Evolutionary conservation across 2,113 vertebrate species (phyloP), one percentile per base, ranked within the genome.

Genomic region (Leucopternis melanops): DNA sequence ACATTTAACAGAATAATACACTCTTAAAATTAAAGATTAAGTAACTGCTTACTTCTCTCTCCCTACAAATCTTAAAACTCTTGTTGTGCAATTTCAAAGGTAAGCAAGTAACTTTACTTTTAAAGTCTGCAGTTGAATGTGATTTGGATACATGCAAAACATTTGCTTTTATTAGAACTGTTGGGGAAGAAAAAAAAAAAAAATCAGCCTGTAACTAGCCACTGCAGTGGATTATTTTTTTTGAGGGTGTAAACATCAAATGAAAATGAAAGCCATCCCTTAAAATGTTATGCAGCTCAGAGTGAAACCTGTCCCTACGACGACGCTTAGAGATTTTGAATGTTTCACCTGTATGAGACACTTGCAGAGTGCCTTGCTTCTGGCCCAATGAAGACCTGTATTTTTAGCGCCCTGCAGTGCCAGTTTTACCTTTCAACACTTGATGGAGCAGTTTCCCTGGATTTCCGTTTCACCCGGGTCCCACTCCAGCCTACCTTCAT

Each of bases 401-500:
- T 23, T 71, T 88, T 62, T 9, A 61, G 20, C 0, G 0, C 61
- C 27, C 52, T 49, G 27, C 44, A 61, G 58, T 31, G 89, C 91
- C 73, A 74, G 10, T 95, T 94, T 96, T 88, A 88, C 89, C 89
- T 96, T 96, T 75, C 94, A 75, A 95, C 96, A 92, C 94, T 94
- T 93, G 96, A 95, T 96, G 95, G 97, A 97, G 96, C 94, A 96
- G 71, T 96, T 96, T 77, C 85, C 78, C 73, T 54, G 90, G 79
- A 80, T 92, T 93, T 91, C 54, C 0, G 0, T 26, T 58, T 59
- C 54, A 47, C 34, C 65, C 61, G 59, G 7, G 4, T 58, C 47
- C 54, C 27, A 7, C 59, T 72, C 19, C 38, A 38, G 5, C 11
- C 16, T 23, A 36, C 59, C 44, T 79, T 72, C 36, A 15, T 5